Evolutionary conservation across 2,888 invertebrate genomes (phyloP), one percentile per base, ranked within the genome.

Genomic region (Drosophila picticornis): DNA sequence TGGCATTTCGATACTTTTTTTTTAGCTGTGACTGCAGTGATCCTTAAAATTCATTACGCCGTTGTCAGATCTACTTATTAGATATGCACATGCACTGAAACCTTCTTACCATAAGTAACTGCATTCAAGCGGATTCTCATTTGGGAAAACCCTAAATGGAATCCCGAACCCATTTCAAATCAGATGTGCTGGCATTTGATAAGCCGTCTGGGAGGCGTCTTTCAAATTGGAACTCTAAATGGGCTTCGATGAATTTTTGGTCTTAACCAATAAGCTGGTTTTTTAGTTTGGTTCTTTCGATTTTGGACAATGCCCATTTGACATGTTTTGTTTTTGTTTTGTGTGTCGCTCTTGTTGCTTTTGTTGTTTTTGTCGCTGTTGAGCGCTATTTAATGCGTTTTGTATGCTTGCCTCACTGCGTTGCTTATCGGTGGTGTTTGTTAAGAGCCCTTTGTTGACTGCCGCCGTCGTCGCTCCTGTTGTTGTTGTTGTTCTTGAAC

Each of bases 331-430:
- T 46, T 46, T 46, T 46, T 46, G 25, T 46, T 22, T 46, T 25
- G 16, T 25, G 46, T 16, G 46, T 46, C 46, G 46, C 46, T 38
- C 46, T 38, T 2, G 51, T 43, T 43, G 2, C n/a, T n/a, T 53
- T 32, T 46, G n/a, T 19, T 60, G 40, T 38, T 66, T 2, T 46
- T 72, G 58, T 55, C 48, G 36, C 3, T 52, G 31, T 16, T 34
- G 25, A 46, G 55, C 55, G 77, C 56, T 48, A 46, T 56, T 69
- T 69, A 70, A 70, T 67, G 67, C 70, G 38, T 48, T 67, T 38
- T 31, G 22, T 70, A 38, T 32, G 70, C 46, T 48, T 25, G 64
- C 43, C 60, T 36, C 60, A 60, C 34, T 60, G 34, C 27, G 29
- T 4, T 32, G 46, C 36, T 67, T 67, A 67, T 67, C 70, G 67